Conservation (phyloP, 2,113 vertebrate species). For the Candoia aspera region DNA sequence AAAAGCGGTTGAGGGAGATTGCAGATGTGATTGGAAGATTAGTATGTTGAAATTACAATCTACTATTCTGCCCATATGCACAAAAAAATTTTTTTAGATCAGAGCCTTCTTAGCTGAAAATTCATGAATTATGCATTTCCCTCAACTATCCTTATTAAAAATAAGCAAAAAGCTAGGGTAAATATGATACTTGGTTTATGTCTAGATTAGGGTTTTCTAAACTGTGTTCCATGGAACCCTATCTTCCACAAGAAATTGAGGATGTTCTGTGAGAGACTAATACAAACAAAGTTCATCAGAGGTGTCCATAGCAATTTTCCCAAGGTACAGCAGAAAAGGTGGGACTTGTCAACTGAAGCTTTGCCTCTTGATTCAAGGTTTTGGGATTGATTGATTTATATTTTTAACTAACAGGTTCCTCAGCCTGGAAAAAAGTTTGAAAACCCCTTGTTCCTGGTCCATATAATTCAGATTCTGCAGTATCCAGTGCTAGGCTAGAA, state of each 20-base stretch:
- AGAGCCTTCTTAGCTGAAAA: not conserved
- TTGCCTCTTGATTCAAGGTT: not conserved
- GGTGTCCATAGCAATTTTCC: not conserved
- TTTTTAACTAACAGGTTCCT: not conserved
- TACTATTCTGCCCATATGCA: not conserved
- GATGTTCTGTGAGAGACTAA: not conserved
- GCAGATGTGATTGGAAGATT: not conserved
- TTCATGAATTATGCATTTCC: not conserved
- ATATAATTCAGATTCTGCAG: not conserved
- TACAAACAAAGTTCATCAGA: not conserved
- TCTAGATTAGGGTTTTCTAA: not conserved
- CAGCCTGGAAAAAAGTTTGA: not conserved
- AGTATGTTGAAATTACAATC: not conserved
- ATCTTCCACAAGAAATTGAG: not conserved
- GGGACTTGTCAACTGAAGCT: not conserved
- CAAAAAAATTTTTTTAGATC: not conserved
- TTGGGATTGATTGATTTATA: not conserved
- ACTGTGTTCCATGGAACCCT: not conserved
- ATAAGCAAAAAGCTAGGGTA: not conserved
- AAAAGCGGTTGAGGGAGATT: not conserved
- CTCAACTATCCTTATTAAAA: not conserved
- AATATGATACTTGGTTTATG: not conserved
- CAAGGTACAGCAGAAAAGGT: not conserved
- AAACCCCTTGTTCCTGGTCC: not conserved
- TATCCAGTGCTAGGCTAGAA: not conserved